Conservation (phyloP, 2,797 vertebrate species). For the Spea hammondii region DNA sequence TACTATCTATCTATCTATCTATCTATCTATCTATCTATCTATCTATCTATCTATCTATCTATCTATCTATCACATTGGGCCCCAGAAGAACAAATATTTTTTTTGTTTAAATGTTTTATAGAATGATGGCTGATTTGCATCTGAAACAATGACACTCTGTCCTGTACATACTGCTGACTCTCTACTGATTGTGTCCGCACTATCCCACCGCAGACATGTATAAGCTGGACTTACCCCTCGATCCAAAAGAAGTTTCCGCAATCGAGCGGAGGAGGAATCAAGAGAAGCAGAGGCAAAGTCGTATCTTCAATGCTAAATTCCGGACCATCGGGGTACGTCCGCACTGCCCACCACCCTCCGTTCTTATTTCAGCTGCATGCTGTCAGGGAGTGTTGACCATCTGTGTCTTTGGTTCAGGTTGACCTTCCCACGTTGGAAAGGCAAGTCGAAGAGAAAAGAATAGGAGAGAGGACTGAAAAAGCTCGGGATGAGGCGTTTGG, state of each 20-base stretch:
- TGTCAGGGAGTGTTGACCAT: neutral
- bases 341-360: neutral
- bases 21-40: too few relatives aligned
- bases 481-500: conserved; percentile 57
- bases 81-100: too few relatives aligned
- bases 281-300: conserved; percentile 65
- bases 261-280: conserved; percentile 62
- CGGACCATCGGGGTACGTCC: conserved; percentile 73
- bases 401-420: conserved; percentile 57
- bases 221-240: conserved; percentile 58
- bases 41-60: too few relatives aligned
- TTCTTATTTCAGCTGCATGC: neutral
- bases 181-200: too few relatives aligned
- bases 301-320: conserved; percentile 70
- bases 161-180: too few relatives aligned
- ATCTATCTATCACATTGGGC: too few relatives aligned
- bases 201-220: conserved; percentile 61
- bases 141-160: too few relatives aligned
- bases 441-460: conserved; percentile 59
- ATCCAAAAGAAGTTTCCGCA: conserved; percentile 57
- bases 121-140: too few relatives aligned
- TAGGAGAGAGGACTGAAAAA: conserved; percentile 50
- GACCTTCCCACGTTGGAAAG: conserved; percentile 57
- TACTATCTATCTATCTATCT: too few relatives aligned
- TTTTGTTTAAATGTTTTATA: too few relatives aligned